Evolutionary conservation across 1,140 invertebrate species (phyloP).

Genomic region (Homarus americanus): DNA sequence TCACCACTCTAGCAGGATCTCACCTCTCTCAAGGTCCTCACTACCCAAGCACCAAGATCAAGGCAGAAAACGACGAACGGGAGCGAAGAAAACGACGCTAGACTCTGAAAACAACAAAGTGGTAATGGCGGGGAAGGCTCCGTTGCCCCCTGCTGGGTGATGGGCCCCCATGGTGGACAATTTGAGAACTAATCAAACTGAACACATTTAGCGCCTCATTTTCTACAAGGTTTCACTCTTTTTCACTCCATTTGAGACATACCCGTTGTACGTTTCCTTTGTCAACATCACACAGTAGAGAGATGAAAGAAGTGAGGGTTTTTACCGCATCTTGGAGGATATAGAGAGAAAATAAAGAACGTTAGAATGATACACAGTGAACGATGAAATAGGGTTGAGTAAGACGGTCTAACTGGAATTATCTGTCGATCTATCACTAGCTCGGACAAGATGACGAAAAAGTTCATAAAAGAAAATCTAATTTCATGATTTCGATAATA

Average conservation of each 20-base stretch:
- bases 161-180: constrained; percentile 35
- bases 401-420: not conserved
- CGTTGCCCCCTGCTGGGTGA: constrained; percentile 13
- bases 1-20: not conserved
- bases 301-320: no score
- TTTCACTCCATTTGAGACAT: not conserved
- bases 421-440: not conserved
- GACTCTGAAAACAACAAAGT: not conserved
- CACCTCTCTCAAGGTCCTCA: not conserved
- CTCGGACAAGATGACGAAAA: not conserved
- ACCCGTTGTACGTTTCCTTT: not conserved
- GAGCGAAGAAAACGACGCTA: not conserved
- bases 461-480: not conserved
- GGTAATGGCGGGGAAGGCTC: not conserved
- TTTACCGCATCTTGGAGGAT: no score
- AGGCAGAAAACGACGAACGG: not conserved
- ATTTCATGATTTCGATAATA: not conserved
- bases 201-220: constrained; percentile 31
- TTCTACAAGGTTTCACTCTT: not conserved
- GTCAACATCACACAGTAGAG: no score
- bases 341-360: no score
- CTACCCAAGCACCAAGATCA: not conserved
- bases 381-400: not conserved
- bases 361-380: no score
- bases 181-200: constrained; percentile 55